Evolutionary conservation across 2,888 invertebrate genomes (phyloP).

Genomic region (Boloria euphrosyne): DNA sequence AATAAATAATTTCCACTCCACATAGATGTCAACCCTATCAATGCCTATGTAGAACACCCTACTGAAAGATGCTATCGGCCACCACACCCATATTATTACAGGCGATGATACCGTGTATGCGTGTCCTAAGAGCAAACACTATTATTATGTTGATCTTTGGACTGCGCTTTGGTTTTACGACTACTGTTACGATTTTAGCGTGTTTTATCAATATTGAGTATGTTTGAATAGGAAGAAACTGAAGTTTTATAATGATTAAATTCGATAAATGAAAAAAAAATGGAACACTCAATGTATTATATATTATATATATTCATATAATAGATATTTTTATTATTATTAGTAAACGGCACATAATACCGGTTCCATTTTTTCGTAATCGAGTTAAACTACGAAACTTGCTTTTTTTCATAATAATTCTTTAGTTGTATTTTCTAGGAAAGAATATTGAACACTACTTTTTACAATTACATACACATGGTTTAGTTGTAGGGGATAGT

Average conservation of each 20-base stretch:
- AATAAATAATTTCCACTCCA: neutral
- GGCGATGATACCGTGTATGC: constrained; percentile 56
- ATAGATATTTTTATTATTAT: no score
- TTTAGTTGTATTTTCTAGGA: no score
- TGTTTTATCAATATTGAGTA: constrained; percentile 12
- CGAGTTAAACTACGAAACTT: no score
- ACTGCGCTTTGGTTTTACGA: constrained; percentile 24
- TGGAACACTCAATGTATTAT: no score
- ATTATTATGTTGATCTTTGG: constrained; percentile 39
- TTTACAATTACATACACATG: no score
- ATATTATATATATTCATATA: no score
- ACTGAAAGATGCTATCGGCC: constrained; percentile 74
- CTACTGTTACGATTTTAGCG: constrained; percentile 6
- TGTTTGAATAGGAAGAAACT: constrained; percentile 1
- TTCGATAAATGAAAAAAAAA: neutral
- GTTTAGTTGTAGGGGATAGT: no score
- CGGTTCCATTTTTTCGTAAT: no score
- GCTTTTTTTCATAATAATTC: no score
- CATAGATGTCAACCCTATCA: constrained; percentile 15
- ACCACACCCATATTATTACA: constrained; percentile 68
- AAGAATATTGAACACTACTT: no score
- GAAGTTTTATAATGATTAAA: neutral
- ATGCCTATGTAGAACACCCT: constrained; percentile 61
- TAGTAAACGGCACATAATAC: no score
- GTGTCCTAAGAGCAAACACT: constrained; percentile 51